A percentile compares a stretch with the other conserved stretches of the same genome.
Conservation (phyloP, 30 jellyfish, hydroid and myxozoan species). For the Rhopilema esculentum region DNA sequence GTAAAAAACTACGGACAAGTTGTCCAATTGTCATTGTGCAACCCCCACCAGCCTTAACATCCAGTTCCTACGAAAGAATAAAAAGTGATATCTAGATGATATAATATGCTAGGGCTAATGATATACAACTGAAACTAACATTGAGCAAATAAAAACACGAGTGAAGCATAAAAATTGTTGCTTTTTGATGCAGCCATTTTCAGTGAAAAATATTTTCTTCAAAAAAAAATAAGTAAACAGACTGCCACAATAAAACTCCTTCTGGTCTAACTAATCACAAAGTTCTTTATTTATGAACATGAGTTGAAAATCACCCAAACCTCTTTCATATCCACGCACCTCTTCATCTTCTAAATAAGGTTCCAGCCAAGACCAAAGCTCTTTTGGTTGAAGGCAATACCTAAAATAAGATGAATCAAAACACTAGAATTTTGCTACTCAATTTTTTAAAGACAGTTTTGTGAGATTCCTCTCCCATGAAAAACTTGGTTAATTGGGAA, state of each 20-base stretch:
- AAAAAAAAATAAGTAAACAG: neutral
- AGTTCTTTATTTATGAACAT: neutral
- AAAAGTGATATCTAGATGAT: too few relatives aligned
- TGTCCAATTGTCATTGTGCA: slow-evolving; percentile 95
- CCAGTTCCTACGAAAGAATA: slow-evolving; percentile 57
- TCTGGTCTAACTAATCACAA: too few relatives aligned
- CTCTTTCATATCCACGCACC: slow-evolving; percentile 84
- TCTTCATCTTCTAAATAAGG: slow-evolving; percentile 97
- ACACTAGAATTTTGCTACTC: neutral
- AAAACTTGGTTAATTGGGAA: too few relatives aligned
- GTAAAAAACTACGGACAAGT: slow-evolving; percentile 80
- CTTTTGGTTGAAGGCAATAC: slow-evolving; percentile 89
- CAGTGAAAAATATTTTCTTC: too few relatives aligned
- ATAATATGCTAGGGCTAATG: too few relatives aligned
- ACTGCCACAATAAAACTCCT: neutral
- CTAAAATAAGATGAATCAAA: slow-evolving; percentile 21
- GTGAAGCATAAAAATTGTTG: too few relatives aligned
- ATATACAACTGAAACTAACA: neutral
- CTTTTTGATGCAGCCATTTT: too few relatives aligned
- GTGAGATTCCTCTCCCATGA: too few relatives aligned
- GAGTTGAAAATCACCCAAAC: slow-evolving; percentile 36
- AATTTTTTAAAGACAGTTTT: neutral
- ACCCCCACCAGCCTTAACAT: slow-evolving; percentile 89
- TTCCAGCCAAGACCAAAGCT: slow-evolving; percentile 96
- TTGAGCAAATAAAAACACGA: too few relatives aligned